phyloP scores from a whole-genome alignment of 2,888 invertebrate genomes.

The Margaritifera margaritifera region DNA sequence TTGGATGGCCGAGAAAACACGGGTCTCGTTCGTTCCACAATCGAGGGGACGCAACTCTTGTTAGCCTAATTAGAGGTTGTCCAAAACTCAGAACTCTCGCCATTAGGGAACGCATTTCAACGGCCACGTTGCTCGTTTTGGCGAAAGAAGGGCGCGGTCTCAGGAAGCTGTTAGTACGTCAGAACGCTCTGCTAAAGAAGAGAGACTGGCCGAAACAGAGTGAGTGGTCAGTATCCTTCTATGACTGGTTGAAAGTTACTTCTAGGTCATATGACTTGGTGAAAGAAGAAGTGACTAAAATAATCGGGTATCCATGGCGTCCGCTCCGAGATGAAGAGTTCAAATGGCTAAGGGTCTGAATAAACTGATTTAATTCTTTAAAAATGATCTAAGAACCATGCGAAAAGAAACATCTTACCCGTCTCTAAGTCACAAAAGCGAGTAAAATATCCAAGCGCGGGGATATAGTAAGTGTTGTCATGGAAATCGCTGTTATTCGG shows the following conservation, averaged over 20 bases:
- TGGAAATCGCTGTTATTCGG: no score
- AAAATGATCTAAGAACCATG: slow-evolving; percentile 13
- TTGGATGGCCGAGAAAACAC: slow-evolving; percentile 80
- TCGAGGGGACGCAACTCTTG: slow-evolving; percentile 81
- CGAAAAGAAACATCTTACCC: background rate
- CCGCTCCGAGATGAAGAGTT: slow-evolving; percentile 71
- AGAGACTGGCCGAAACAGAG: slow-evolving; percentile 80
- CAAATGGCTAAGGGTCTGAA: slow-evolving; percentile 22
- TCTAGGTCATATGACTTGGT: slow-evolving; percentile 80
- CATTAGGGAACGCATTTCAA: slow-evolving; percentile 83
- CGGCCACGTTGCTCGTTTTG: slow-evolving; percentile 83
- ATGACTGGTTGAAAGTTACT: slow-evolving; percentile 79
- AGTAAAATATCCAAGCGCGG: no score
- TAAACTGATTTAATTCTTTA: no score
- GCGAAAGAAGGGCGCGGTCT: slow-evolving; percentile 80
- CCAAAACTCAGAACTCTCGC: slow-evolving; percentile 81
- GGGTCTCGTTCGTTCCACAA: slow-evolving; percentile 81
- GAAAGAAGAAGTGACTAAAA: slow-evolving; percentile 81
- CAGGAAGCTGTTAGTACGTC: slow-evolving; percentile 79
- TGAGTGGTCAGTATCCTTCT: slow-evolving; percentile 82
- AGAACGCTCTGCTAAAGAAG: slow-evolving; percentile 81
- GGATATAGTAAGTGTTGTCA: no score
- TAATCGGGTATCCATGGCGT: slow-evolving; percentile 80
- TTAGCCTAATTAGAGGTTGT: slow-evolving; percentile 81
- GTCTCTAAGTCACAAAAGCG: no score